These are phyloP conservation scores for Heliconius eleuchia DNA, from an alignment of 1,140 invertebrate species.

Conservation along the genomic window DNA sequence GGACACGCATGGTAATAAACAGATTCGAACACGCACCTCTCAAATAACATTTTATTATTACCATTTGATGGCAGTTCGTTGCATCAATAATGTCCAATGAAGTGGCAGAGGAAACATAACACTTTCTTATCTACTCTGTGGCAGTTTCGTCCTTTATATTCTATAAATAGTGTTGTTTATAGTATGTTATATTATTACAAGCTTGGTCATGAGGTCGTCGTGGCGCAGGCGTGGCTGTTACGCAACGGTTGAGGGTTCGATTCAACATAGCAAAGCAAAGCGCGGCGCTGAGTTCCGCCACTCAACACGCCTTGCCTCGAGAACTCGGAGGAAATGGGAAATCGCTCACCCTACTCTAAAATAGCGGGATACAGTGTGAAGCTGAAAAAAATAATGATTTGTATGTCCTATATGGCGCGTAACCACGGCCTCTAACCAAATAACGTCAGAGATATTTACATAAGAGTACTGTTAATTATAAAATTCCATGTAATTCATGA, in stretches of 20 bases:
- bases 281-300: no score
- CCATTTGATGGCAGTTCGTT: not conserved
- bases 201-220: not conserved
- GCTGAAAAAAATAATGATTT: not conserved
- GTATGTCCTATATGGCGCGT: not conserved
- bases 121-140: constrained; percentile 21
- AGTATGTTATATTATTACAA: not conserved
- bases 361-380: no score
- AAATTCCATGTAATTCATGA: not conserved
- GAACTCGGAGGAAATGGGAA: no score
- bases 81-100: not conserved
- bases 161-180: not conserved
- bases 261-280: no score
- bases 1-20: no score
- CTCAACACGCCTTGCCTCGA: no score
- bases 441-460: not conserved
- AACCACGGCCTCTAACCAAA: not conserved
- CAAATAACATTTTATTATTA: not conserved
- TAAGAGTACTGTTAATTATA: not conserved
- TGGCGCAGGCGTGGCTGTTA: no score
- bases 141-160: constrained; percentile 25
- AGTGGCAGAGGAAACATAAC: constrained; percentile 29
- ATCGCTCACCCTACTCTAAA: no score
- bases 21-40: not conserved
- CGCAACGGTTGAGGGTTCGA: no score